Conservation (phyloP, 2,888 invertebrate species). For the Tiliacea aurago region DNA sequence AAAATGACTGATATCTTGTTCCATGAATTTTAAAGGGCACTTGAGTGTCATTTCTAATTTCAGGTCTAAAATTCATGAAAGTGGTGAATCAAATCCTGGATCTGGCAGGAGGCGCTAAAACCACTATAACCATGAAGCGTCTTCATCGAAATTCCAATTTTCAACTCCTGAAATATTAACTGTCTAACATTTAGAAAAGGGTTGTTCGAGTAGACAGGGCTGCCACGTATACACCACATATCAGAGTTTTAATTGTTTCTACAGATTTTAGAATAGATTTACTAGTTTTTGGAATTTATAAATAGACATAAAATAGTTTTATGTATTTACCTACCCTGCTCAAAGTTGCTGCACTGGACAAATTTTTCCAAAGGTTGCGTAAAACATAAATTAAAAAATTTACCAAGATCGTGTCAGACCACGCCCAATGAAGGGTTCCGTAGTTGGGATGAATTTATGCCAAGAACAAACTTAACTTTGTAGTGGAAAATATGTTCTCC, state of each 20-base stretch:
- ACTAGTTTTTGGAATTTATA: background rate
- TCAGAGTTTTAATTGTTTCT: background rate
- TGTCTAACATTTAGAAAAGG: conserved; percentile 72
- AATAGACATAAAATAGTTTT: background rate
- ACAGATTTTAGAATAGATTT: background rate
- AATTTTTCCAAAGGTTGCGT: too few relatives aligned
- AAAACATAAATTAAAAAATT: background rate
- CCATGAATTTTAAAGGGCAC: conserved; percentile 15
- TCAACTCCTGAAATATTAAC: conserved; percentile 71
- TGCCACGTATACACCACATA: conserved; percentile 17
- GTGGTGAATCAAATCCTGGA: conserved; percentile 43
- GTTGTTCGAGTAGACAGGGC: conserved; percentile 58
- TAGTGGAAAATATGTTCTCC: too few relatives aligned
- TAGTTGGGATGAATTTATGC: too few relatives aligned
- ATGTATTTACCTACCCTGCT: background rate
- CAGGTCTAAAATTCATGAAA: conserved; percentile 26
- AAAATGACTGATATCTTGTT: background rate
- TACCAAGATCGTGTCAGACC: too few relatives aligned
- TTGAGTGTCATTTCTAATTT: conserved; percentile 12
- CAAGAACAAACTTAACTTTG: too few relatives aligned
- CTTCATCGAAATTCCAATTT: conserved; percentile 71
- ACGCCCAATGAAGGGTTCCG: too few relatives aligned
- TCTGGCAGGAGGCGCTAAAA: conserved; percentile 53
- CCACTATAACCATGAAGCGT: conserved; percentile 59
- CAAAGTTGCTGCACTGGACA: background rate